Evolutionary conservation across 2,888 invertebrate species (phyloP).

Genomic region (Conops quadrifasciatus): DNA sequence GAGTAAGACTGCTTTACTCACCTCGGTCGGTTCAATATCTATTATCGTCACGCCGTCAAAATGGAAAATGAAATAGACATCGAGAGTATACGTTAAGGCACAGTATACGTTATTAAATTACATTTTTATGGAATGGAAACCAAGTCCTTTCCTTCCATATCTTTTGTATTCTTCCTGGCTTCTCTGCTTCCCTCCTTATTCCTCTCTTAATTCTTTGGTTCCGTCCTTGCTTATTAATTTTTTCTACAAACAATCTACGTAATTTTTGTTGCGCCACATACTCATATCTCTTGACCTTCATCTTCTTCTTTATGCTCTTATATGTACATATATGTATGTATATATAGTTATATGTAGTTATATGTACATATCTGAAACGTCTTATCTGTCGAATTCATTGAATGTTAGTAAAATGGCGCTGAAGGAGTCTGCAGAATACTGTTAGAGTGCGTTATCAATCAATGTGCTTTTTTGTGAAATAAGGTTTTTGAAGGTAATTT

Average conservation of each 20-base stretch:
- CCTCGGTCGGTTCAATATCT: constrained; percentile 27
- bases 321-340: no score
- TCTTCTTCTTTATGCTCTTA: no score
- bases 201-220: background rate
- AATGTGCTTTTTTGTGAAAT: no score
- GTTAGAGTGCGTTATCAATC: no score
- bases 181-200: background rate
- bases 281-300: no score
- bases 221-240: background rate
- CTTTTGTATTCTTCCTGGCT: background rate
- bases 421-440: background rate
- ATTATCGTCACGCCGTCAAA: constrained; percentile 35
- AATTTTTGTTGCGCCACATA: no score
- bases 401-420: no score
- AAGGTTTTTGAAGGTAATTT: no score
- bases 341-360: background rate
- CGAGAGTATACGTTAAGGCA: constrained; percentile 3
- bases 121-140: constrained; percentile 9
- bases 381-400: constrained; percentile 31
- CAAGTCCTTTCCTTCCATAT: no score
- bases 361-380: constrained; percentile 10
- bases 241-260: no score
- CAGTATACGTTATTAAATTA: constrained; percentile 14
- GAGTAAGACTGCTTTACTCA: background rate
- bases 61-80: constrained; percentile 35